Evolutionary conservation across 2,888 invertebrate species (phyloP), one percentile per base, ranked within the genome.

Genomic region (Andrena trimmerana): DNA sequence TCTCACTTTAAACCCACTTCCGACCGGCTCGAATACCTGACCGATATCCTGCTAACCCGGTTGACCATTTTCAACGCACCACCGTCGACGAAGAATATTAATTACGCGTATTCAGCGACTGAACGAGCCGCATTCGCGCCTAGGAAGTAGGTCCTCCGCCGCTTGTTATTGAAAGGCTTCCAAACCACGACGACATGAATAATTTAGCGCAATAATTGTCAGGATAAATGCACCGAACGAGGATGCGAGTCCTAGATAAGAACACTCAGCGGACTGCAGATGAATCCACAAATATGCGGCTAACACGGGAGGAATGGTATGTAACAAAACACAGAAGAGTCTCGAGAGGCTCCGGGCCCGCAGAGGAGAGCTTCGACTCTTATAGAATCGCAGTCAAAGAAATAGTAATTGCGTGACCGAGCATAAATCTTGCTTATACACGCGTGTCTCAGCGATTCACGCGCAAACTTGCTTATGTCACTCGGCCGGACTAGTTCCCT

Each of bases 401-500:
- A 71, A 68, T 63, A 52, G 66, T 80, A 77, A 80, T 80, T 71
- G 78, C 80, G 71, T 77, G 80, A 80, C 77, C n/a, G 16, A 7
- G 80, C 80, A 48, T 16, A 76, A 79, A 69, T 69, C 54, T 10
- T 20, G 27, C 13, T 2, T 57, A 33, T 8, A 42, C 31, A 10
- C 24, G n/a, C 31, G 31, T 27, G 13, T 13, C 3, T 13, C 13
- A 5, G 31, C 54, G 52, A 63, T 72, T 65, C 76, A 29, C 59
- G 29, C 6, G 50, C 8, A 66, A 24, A 66, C 52, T 29, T 48
- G 59, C 77, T 54, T 31, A 31, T 31, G 52, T 80, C 79, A 16
- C 31, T 60, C 54, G 24, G 10, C 16, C 31, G 16, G 29, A 27
- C 3, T 20, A 2, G 24, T 27, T 29, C 33, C 10, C 59, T 13